Evolutionary conservation across 2,797 vertebrate genomes (phyloP), one percentile per base, ranked within the genome.

Genomic region (Schizopygopsis pylzovi): DNA sequence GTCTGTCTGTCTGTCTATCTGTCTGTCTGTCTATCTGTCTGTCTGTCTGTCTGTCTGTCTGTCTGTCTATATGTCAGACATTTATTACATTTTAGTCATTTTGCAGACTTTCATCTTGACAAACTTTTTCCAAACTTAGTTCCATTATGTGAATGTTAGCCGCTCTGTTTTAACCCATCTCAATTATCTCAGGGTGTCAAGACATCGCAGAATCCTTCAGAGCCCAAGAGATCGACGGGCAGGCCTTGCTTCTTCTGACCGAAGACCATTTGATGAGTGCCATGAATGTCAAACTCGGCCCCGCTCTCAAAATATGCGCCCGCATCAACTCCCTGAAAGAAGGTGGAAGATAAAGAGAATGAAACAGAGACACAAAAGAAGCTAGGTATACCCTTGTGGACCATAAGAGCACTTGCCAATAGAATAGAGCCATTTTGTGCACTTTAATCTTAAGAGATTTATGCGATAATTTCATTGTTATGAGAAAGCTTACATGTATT

Each of bases 251-350:
- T 89, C 96, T 99, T 88, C 96, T 99, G 89, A 99, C 99, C 25
- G 98, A 99, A 88, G 98, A 99, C 90, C 98, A 99, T 72, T 96
- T 99, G 85, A 98, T 99, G 98, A 98, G 96, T 90, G 98, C 98
- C 90, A 98, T 99, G 97, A 99, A 98, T 92, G 97, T 99, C 91
- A 99, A 99, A 90, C 94, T 99, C 89, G 98, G 98, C 47, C 98
- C 98, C 5, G 98, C 98, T 28, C 97, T 99, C 79, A 99, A 99
- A 95, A 99, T 99, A 92, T 99, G 98, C 54, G 98, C 98, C 89
- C 98, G 99, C 94, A 99, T 99, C 93, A 99, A 98, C 83, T 92
- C 97, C 1, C 96, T 99, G 85, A 99, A 98, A 88, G 97, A 98
- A 93, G 84, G 83, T 49, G 75, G 87, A 25, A 86, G 82, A 84